Percentiles rank a stretch among this genome's conserved stretches.
These are phyloP conservation scores for Agriotes lineatus DNA, from an alignment of 2,888 invertebrate species.

Conservation along the genomic window DNA sequence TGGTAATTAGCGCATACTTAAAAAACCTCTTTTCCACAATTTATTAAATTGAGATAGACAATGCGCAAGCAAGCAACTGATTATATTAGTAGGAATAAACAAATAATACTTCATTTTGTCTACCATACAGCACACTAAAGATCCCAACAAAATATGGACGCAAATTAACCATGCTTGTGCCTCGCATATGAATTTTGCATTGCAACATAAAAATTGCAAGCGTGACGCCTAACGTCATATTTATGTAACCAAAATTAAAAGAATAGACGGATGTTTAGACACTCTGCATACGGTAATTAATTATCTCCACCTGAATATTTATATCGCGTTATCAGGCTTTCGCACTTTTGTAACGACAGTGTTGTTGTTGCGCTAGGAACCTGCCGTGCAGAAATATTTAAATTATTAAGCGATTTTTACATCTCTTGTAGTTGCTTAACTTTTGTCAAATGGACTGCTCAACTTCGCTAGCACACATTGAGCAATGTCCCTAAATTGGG, in stretches of 20 bases:
- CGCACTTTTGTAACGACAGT: background rate
- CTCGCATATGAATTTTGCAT: constrained; percentile 1
- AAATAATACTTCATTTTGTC: too few species aligned
- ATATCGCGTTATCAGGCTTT: background rate
- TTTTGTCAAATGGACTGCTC: too few species aligned
- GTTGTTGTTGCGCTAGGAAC: background rate
- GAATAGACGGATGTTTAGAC: constrained; percentile 18
- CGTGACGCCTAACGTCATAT: constrained; percentile 11
- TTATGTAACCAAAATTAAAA: constrained; percentile 15
- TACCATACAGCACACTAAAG: too few species aligned
- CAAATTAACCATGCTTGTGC: background rate
- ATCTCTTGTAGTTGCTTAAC: too few species aligned
- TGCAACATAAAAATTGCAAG: constrained; percentile 12
- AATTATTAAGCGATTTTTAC: too few species aligned
- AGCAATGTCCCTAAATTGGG: too few species aligned
- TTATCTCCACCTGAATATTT: background rate
- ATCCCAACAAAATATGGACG: background rate
- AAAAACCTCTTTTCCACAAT: background rate
- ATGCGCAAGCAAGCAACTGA: too few species aligned
- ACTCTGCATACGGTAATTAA: background rate
- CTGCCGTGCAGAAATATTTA: too few species aligned
- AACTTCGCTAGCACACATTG: too few species aligned
- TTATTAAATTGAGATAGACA: too few species aligned
- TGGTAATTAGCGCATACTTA: background rate
- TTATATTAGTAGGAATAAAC: too few species aligned